These are phyloP conservation scores for Venustoraphidia nigricollis DNA, from an alignment of 2,888 invertebrate genomes.

Conservation along the genomic window DNA sequence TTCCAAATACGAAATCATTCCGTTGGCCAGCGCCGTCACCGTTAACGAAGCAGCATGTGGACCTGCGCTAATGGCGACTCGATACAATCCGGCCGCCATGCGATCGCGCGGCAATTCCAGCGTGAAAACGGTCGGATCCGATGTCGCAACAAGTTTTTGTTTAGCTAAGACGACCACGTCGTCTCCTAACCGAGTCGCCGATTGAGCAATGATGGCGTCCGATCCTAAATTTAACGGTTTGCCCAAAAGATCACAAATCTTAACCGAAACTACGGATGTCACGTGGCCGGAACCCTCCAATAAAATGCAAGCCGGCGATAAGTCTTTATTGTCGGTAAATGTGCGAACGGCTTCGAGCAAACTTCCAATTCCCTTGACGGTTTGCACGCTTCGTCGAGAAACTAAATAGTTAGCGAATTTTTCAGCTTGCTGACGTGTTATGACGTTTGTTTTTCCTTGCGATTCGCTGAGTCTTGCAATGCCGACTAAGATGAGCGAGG, in stretches of 20 bases:
- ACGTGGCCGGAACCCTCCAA: constrained; percentile 66
- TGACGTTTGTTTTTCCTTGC: constrained; percentile 48
- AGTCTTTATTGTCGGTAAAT: constrained; percentile 50
- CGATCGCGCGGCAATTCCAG: constrained; percentile 63
- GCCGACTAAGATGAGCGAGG: constrained; percentile 30
- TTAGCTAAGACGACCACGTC: constrained; percentile 61
- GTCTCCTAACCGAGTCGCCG: constrained; percentile 54
- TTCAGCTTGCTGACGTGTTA: constrained; percentile 62
- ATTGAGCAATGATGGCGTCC: constrained; percentile 56
- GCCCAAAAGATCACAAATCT: constrained; percentile 61
- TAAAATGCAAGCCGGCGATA: constrained; percentile 73
- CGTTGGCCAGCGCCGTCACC: constrained; percentile 59
- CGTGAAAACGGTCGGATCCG: constrained; percentile 52
- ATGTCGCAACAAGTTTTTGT: constrained; percentile 35
- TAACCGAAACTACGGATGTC: constrained; percentile 49
- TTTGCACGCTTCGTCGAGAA: constrained; percentile 76
- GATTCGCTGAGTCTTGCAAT: constrained; percentile 43
- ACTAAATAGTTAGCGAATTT: constrained; percentile 86
- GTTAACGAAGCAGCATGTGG: constrained; percentile 31
- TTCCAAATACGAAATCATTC: constrained; percentile 62
- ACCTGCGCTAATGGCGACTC: constrained; percentile 58
- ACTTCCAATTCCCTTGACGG: constrained; percentile 66
- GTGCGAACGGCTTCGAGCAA: constrained; percentile 64
- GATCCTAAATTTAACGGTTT: constrained; percentile 43
- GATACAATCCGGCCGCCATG: constrained; percentile 74